Evolutionary conservation across 2,888 invertebrate genomes (phyloP), one percentile per base, ranked within the genome.

Genomic region (Maniola hyperantus): DNA sequence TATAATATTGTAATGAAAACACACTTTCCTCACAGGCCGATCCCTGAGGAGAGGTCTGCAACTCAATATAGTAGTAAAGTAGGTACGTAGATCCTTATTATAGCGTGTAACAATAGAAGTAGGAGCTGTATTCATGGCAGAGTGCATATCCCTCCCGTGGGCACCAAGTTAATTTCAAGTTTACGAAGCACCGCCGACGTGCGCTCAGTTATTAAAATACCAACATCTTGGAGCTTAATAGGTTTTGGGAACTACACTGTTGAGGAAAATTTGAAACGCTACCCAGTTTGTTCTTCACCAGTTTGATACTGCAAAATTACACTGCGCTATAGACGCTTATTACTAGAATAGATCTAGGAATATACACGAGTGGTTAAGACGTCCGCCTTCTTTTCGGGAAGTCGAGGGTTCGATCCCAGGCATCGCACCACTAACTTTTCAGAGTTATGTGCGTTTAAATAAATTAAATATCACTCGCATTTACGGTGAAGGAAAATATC

Each of bases 111-210:
- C 75, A 75, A 74, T 74, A 73, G 74, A 74, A 74, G 73, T 73
- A 70, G 73, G 68, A 74, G 68, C 72, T 71, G 74, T 79, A 81
- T 82, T 82, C 82, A 81, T 78, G 76, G 74, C 74, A 72, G 73
- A 74, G 75, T 74, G 77, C 74, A 79, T 78, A 77, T 77, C 73
- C 76, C 74, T 82, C 82, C 88, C 89, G 72, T 71, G 89, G 85
- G 90, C 71, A 71, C 79, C 77, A 84, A 89, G 87, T 89, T 91
- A 90, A 91, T 91, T 89, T 86, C 84, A 90, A 91, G 88, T 91
- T 91, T 82, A 82, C 80, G 79, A 75, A 85, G 82, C 74, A 73
- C 76, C 74, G 77, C 79, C 83, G 77, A 75, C 81, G 81, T 78
- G 76, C 80, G 72, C 78, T 85, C 82, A 85, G 80, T 89, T 91